Evolutionary conservation across 2,888 invertebrate species (phyloP), one percentile per base, ranked within the genome.

Genomic region (Tineola bisselliella): DNA sequence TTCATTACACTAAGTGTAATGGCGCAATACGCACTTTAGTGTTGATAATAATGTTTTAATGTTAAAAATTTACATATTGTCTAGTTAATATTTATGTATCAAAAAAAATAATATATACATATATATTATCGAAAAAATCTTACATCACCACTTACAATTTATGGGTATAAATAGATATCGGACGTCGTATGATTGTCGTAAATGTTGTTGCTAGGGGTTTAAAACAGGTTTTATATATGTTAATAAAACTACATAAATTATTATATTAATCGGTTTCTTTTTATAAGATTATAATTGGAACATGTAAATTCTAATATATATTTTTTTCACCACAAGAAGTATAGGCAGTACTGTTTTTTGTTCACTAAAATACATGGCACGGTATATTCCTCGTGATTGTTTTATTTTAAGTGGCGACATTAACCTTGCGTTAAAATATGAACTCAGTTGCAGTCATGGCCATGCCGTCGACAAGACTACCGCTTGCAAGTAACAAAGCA

Each of bases 131-230:
- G 12, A 10, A n/a, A 25, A 48, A 54, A 54, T n/a, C 25, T 54
- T 18, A 54, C 54, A 25, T 54, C 54, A 54, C 25, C 25, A 54
- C 6, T 48, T 48, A 17, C 48, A 48, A 48, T 15, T 48, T 48
- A n/a, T 54, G 6, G 25, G 25, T 25, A 25, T 54, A n/a, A 54
- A 54, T 54, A 54, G 54, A 25, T 54, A 5, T 54, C 19, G 8
- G 18, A 25, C 25, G 25, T 54, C 54, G 54, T 25, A 25, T 54
- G 54, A 25, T 54, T 18, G 25, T 54, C 25, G 19, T 54, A 25
- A 54, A 54, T 54, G 48, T 48, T 48, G 48, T 48, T 48, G 48
- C 48, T 48, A 48, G 48, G 48, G 48, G 48, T 48, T 48, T 48
- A 13, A 48, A 48, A 48, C 8, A 48, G 10, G 48, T 6, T 48